Evolutionary conservation across 2,113 vertebrate species (phyloP), one percentile per base, ranked within the genome.

Genomic region (Riparia riparia): DNA sequence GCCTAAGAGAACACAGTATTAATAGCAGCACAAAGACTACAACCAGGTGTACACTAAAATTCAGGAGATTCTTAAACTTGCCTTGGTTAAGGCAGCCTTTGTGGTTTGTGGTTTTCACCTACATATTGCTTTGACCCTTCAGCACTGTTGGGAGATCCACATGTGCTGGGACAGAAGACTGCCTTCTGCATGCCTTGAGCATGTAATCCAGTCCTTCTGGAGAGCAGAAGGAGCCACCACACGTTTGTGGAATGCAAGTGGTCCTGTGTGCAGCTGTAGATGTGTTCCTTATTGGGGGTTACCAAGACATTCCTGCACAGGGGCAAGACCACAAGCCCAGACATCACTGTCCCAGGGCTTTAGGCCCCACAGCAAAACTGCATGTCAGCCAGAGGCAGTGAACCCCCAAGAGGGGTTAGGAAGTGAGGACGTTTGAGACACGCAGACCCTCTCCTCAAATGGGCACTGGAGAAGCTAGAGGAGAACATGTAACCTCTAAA

Each of bases 321-420:
- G 32, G 53, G 7, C 44, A 73, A 80, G n/a, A 61, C 16, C 68
- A 41, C 45, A 78, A 34, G 42, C 20, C 37, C 70, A 65, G 24
- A 25, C 31, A 49, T 39, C 7, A 14, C 31, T 3, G 1, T 17
- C 10, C 10, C 50, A 78, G 37, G 34, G 16, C 45, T 81, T 69
- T 39, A 69, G 72, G 37, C 17, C 50, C 21, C 10, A 11, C 19
- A 70, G 50, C 15, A 84, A 54, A 81, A 47, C 32, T 24, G 3
- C 10, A 8, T 9, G 7, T 45, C 64, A 84, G 29, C 12, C 57
- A 86, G 12, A 51, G 29, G 9, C 26, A 56, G 9, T 9, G 49
- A 77, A 22, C 9, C 8, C 41, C 9, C 6, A 16, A 0, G 10
- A 51, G 1, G 7, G 7, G 3, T 31, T 41, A 41, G 47, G 31